phyloP scores from a whole-genome alignment of 2,888 invertebrate genomes.

The Hedya salicella region DNA sequence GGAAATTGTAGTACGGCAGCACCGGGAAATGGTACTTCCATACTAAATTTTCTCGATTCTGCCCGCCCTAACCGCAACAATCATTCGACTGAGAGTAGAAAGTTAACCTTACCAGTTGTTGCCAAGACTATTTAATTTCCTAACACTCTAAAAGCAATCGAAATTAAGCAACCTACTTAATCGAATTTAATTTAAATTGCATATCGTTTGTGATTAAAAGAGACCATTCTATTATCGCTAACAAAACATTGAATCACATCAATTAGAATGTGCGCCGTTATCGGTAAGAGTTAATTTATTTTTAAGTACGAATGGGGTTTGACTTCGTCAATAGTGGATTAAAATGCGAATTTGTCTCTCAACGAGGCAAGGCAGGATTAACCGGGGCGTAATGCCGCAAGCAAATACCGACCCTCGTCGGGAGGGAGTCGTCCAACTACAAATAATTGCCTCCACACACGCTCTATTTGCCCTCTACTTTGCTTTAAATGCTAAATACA shows the following conservation, averaged over 20 bases:
- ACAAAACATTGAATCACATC: slow-evolving; percentile 2
- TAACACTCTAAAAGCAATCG: slow-evolving; percentile 26
- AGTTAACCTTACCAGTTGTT: slow-evolving; percentile 30
- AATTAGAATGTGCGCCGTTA: background rate
- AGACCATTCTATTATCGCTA: background rate
- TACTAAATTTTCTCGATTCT: too few species aligned
- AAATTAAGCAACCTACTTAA: slow-evolving; percentile 4
- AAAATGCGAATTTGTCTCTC: slow-evolving; percentile 53
- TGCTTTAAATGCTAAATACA: slow-evolving; percentile 43
- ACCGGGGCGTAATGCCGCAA: slow-evolving; percentile 66
- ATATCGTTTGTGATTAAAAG: background rate
- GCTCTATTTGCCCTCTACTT: slow-evolving; percentile 63
- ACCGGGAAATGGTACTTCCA: too few species aligned
- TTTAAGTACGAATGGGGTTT: slow-evolving; percentile 29
- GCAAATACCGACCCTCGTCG: slow-evolving; percentile 63
- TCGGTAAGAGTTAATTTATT: slow-evolving; percentile 21
- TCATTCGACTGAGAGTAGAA: slow-evolving; percentile 48
- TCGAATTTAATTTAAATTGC: slow-evolving; percentile 12
- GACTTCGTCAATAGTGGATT: slow-evolving; percentile 56
- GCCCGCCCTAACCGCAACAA: slow-evolving; percentile 40
- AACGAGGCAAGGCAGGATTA: slow-evolving; percentile 54
- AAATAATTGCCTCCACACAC: slow-evolving; percentile 62
- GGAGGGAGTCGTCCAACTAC: slow-evolving; percentile 58
- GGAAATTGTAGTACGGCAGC: too few species aligned
- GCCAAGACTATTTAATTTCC: background rate